These are phyloP conservation scores for Macheiramphus alcinus DNA, from an alignment of 2,113 vertebrate genomes.

Conservation along the genomic window DNA sequence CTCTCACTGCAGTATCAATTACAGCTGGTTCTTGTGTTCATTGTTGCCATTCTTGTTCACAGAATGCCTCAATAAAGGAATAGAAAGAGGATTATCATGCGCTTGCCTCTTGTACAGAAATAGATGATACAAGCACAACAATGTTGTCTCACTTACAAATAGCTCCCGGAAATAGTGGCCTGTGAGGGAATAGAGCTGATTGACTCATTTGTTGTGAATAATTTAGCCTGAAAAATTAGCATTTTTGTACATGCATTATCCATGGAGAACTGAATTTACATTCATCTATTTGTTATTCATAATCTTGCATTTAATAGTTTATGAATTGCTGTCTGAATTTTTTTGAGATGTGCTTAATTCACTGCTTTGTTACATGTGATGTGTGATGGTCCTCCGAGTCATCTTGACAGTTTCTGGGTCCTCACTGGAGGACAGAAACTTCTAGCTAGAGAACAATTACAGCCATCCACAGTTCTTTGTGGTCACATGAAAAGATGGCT, in stretches of 20 bases:
- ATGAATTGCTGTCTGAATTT: not conserved
- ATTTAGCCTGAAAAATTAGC: slow-evolving; percentile 42
- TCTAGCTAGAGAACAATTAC: not conserved
- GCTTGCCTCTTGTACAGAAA: not conserved
- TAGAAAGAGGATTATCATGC: not conserved
- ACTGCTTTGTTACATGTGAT: not conserved
- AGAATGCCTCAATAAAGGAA: slow-evolving; percentile 21
- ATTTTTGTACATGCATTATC: slow-evolving; percentile 30
- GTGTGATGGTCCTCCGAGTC: not conserved
- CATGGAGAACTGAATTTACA: not conserved
- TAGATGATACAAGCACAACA: not conserved
- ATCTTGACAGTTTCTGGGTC: not conserved
- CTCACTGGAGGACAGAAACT: not conserved
- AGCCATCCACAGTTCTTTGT: not conserved
- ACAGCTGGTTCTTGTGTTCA: not conserved
- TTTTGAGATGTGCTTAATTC: not conserved
- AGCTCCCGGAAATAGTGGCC: slow-evolving; percentile 5
- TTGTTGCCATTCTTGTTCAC: not conserved
- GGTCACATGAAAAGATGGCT: not conserved
- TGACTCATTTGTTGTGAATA: slow-evolving; percentile 28
- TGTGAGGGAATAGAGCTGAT: slow-evolving; percentile 21
- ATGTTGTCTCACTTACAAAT: slow-evolving; percentile 33
- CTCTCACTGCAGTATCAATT: slow-evolving; percentile 33
- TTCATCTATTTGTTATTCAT: slow-evolving; percentile 42
- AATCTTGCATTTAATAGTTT: slow-evolving; percentile 16